Percentiles rank a stretch among this genome's conserved stretches.
These are phyloP conservation scores for Thermophis baileyi DNA, from an alignment of 2,113 vertebrate species.

Conservation along the genomic window DNA sequence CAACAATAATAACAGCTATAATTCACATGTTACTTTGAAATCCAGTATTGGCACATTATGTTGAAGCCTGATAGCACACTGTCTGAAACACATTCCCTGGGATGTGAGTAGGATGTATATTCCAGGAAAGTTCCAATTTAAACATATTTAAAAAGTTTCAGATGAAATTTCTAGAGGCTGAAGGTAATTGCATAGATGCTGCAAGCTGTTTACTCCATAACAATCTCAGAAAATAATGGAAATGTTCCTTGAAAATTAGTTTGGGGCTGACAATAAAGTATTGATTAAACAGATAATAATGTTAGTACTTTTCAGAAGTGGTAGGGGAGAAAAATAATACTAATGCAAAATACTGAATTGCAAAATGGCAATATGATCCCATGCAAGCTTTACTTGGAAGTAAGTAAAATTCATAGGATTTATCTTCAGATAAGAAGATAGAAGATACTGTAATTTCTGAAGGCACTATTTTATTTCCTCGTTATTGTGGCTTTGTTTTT, in stretches of 20 bases:
- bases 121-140: not conserved
- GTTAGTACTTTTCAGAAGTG: not conserved
- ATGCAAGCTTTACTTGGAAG: not conserved
- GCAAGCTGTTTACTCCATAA: not conserved
- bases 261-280: not conserved
- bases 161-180: not conserved
- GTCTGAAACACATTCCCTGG: not conserved
- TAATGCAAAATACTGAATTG: not conserved
- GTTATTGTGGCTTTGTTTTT: not conserved
- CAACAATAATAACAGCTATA: not conserved
- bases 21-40: not conserved
- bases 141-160: not conserved
- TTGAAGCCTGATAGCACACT: not conserved
- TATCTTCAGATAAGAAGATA: not conserved
- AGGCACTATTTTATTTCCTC: not conserved
- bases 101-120: not conserved
- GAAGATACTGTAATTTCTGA: not conserved
- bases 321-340: not conserved
- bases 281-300: constrained; percentile 3
- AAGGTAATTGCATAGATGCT: not conserved
- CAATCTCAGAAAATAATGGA: not conserved
- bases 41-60: not conserved
- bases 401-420: not conserved
- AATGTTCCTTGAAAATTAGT: not conserved
- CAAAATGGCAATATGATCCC: not conserved